Base-by-base conservation (phyloP, 2,888 invertebrate species). In the Petrolisthes manimaculis region DNA sequence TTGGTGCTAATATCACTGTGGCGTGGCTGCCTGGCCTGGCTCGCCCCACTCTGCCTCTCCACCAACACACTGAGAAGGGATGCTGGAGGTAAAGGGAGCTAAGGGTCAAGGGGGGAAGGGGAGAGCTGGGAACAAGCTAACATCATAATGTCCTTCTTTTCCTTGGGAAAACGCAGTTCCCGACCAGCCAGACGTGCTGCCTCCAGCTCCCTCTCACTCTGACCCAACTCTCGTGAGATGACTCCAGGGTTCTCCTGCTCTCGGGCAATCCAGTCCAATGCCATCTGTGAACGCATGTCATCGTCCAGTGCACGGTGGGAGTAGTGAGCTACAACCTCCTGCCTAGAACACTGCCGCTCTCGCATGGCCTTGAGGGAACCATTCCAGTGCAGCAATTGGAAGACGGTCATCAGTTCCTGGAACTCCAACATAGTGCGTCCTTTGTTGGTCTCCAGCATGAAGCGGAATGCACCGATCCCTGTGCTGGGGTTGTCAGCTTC, bases 391-490 rank as follows among this genome's bases (percentile, higher is more conserved):
- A 98, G 94, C 91, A 98, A 94, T 94, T 98, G 98, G 94, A 98
- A 98, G 81, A 98, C 98, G n/a, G 98, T 98, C 98, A 98, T 98
- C 92, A 98, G 94, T 93, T 98, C 98, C 93, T 98, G 98, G 94
- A 98, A 98, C 93, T 98, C 98, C 91, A 98, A 94, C 98, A 98
- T 98, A 84, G 98, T 97, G 91, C 97, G 95, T 0, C 95, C 95
- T 90, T 94, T 94, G 92, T 95, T 95, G 88, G 95, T 94, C 92
- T 95, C 95, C 91, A 95, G 93, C 95, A 95, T 95, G 92, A 95
- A 95, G 89, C 95, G 94, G 92, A 95, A 95, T 54, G 95, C 95
- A 18, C 95, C 95, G 89, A 95, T 95, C 14, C 98, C 98, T 91
- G 91, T 97, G 93, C 96, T 97, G 61, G 95, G 94, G 91, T 93